Evolutionary conservation across 2,113 vertebrate genomes (phyloP), one percentile per base, ranked within the genome.

Genomic region (Phrynosoma platyrhinos): DNA sequence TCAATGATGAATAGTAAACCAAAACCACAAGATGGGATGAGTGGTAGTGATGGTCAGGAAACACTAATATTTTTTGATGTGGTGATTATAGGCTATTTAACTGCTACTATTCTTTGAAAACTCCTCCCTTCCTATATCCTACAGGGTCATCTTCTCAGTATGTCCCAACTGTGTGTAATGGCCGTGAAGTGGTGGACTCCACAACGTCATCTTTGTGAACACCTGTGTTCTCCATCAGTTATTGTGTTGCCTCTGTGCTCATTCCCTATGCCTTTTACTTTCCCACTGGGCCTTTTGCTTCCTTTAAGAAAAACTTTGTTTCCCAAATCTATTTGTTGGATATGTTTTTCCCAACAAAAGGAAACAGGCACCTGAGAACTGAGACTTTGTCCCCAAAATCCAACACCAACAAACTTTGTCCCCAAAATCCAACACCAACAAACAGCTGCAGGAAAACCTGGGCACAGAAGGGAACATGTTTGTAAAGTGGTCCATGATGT

Each of bases 181-280:
- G 99, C 69, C 98, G 98, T 0, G 99, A 99, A 94, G 98, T 99
- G 94, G 97, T 99, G 91, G 99, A 99, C 94, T 99, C 99, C 4
- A 99, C 98, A 0, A 99, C 98, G 0, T 99, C 99, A 0, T 99
- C 99, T 72, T 97, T 99, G 95, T 99, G 97, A 99, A 95, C 77
- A 53, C 1, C 2, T 25, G 27, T 16, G 27, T 0, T 42, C 75
- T 47, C 25, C 62, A 68, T 1, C 0, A 53, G 74, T 68, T 23
- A 82, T n/a, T 55, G 7, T 87, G 90, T 40, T 23, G 68, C 85
- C 0, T 0, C 32, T 82, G 36, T 64, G 47, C 83, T 10, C 77
- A 0, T 64, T 20, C 27, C 74, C 52, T 86, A 53, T 82, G 88
- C 84, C 79, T 85, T 86, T 82, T 42, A 68, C 32, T 58, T 69